A percentile compares a stretch with the other conserved stretches of the same genome.
Conservation (phyloP, 2,797 vertebrate species). For the Erethizon dorsatum region DNA sequence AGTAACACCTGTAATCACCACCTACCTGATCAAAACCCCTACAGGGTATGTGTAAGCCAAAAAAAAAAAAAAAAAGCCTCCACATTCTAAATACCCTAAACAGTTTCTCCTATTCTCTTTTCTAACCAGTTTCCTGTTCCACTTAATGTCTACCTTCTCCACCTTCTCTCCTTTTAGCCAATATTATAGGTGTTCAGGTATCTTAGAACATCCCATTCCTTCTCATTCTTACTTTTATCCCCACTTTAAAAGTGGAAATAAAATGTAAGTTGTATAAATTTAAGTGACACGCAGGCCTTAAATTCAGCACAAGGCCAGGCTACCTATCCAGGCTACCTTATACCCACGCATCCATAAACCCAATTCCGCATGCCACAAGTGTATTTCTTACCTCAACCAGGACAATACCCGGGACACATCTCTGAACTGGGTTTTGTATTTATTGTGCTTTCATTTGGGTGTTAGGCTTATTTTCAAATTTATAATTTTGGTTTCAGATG, state of each 20-base stretch:
- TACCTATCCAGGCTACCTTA: neutral
- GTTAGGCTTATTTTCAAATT: neutral
- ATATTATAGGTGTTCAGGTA: neutral
- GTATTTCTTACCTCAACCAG: neutral
- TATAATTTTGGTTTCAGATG: conserved; percentile 12
- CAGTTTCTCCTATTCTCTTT: neutral
- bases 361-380: neutral
- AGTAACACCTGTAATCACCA: neutral
- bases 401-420: neutral
- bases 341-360: neutral
- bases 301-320: neutral
- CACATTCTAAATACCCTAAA: neutral
- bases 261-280: neutral
- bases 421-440: neutral
- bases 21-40: conserved; percentile 1
- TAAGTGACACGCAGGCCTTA: neutral
- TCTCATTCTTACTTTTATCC: neutral
- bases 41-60: neutral
- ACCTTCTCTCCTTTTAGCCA: neutral
- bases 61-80: neutral
- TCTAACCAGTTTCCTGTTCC: neutral
- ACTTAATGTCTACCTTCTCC: neutral
- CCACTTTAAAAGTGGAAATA: conserved; percentile 38
- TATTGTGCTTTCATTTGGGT: neutral
- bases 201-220: neutral